Percentiles rank a stretch among this genome's conserved stretches.
Conservation (phyloP, 1,140 invertebrate species). For the Yoshiicerus persimilis region DNA sequence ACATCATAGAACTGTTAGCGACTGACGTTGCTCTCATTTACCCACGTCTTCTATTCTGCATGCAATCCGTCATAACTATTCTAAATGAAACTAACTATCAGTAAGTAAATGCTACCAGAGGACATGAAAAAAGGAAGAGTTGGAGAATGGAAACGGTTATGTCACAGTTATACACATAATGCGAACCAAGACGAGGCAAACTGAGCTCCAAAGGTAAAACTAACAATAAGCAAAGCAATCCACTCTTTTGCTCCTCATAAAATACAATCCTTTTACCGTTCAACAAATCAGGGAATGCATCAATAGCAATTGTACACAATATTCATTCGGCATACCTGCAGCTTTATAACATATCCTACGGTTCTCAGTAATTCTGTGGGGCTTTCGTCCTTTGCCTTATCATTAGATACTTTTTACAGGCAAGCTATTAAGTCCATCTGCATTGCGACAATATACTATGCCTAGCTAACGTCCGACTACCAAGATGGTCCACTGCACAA, state of each 20-base stretch:
- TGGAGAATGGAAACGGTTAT: background rate
- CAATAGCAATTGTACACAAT: background rate
- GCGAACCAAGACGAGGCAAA: background rate
- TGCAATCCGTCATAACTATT: background rate
- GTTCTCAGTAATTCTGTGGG: no score
- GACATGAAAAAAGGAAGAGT: slow-evolving; percentile 22
- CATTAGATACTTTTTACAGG: background rate
- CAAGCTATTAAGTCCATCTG: no score
- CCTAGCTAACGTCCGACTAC: no score
- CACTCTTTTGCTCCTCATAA: background rate
- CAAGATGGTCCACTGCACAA: no score
- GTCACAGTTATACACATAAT: background rate
- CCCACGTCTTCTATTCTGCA: background rate
- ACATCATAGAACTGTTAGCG: slow-evolving; percentile 6
- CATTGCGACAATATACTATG: no score
- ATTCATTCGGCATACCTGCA: no score
- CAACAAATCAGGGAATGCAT: background rate
- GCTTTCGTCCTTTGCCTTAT: background rate
- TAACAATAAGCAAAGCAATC: background rate
- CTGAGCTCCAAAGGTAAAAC: background rate
- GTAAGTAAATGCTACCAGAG: slow-evolving; percentile 1
- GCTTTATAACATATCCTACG: background rate
- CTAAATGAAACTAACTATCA: background rate
- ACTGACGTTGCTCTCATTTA: slow-evolving; percentile 3
- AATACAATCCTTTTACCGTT: background rate